Base-by-base conservation (phyloP, 2,888 invertebrate genomes). In the Perdita meconis region DNA sequence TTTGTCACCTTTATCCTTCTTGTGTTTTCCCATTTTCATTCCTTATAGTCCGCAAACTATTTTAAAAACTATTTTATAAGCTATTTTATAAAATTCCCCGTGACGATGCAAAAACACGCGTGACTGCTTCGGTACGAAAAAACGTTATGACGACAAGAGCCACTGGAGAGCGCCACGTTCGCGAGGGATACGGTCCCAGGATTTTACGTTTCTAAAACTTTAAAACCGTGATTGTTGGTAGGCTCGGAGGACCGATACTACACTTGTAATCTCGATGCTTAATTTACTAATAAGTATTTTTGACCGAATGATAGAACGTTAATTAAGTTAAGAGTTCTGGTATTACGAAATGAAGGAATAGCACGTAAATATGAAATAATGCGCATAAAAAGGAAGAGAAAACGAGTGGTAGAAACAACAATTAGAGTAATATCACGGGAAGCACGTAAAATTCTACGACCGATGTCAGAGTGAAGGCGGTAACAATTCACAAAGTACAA, bases 401-500 rank as follows among this genome's bases (percentile, higher is more conserved):
- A 10, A n/a, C 19, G 47, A 22, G 50, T 19, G 0, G 10, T 13
- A 19, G 57, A 57, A 51, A 57, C 24, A 13, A 34, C 34, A 59
- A 59, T 2, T 40, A 59, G 34, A 10, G 13, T 16, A 44, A 55
- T 22, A 44, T 36, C 44, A 16, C 24, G 36, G 24, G 8, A 57
- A 24, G 34, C 24, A 38, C 3, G 59, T 2, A 44, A 44, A 69
- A 53, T 40, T 55, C 6, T 13, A 16, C 36, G 61, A 10, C 24
- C 61, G 56, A 42, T 63, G 36, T 10, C 6, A 1, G 6, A 4
- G 1, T 8, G 40, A 30, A 13, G 57, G 12, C 8, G 22, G 26
- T n/a, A 44, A 26, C 63, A 51, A 74, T 74, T 63, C 56, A 51
- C 30, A 57, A 63, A 34, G 50, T 34, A 19, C 40, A 70, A 63